Evolutionary conservation across 2,888 invertebrate genomes (phyloP).

Genomic region (Pseudococcus viburni): DNA sequence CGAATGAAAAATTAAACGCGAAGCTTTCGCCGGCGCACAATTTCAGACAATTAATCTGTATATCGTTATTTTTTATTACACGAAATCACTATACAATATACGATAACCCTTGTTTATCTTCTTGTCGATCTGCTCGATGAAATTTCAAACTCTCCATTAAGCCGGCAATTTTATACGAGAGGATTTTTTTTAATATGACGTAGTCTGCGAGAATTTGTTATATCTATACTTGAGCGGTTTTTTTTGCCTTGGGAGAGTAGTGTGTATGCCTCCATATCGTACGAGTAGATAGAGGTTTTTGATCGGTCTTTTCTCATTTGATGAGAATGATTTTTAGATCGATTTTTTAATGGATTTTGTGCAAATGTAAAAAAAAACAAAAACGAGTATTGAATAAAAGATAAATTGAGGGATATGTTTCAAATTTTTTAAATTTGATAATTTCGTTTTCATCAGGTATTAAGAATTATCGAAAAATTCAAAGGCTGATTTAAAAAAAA

Average conservation of each 20-base stretch:
- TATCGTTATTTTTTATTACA: conserved; percentile 28
- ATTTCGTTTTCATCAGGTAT: too few relatives aligned
- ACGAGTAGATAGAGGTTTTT: not conserved
- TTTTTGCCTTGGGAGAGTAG: too few relatives aligned
- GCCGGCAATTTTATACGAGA: not conserved
- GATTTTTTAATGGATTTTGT: too few relatives aligned
- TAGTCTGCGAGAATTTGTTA: not conserved
- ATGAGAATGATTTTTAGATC: too few relatives aligned
- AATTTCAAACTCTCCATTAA: conserved; percentile 30
- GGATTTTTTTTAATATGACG: not conserved
- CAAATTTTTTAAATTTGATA: too few relatives aligned
- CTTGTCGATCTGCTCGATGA: conserved; percentile 32
- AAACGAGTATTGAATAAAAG: too few relatives aligned
- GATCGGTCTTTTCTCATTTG: not conserved
- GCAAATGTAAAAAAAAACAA: too few relatives aligned
- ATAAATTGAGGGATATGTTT: too few relatives aligned
- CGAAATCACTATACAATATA: conserved; percentile 25
- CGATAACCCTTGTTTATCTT: conserved; percentile 25
- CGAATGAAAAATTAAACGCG: conserved; percentile 32
- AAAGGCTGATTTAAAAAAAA: too few relatives aligned
- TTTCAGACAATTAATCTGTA: conserved; percentile 24
- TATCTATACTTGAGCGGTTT: not conserved
- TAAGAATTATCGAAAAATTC: too few relatives aligned
- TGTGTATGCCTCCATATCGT: not conserved
- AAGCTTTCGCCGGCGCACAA: not conserved